phyloP scores from a whole-genome alignment of 2,888 invertebrate genomes.

The Lathronympha strigana region DNA sequence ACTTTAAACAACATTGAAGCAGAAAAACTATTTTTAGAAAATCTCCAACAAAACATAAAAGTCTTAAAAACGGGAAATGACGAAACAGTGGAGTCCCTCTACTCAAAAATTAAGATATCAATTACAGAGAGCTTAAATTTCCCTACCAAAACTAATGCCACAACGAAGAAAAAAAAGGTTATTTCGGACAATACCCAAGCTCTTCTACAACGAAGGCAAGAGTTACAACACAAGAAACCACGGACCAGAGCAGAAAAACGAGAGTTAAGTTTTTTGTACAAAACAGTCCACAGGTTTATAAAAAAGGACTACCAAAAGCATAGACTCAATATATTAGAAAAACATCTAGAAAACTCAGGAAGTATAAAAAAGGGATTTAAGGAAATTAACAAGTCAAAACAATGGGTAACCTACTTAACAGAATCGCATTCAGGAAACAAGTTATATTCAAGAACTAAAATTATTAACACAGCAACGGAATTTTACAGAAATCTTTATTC shows the following conservation, averaged over 20 bases:
- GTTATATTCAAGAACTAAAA: conserved; percentile 5
- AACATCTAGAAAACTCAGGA: neutral
- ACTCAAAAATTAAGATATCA: conserved; percentile 2
- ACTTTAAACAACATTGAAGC: too few species aligned
- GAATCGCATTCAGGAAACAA: neutral
- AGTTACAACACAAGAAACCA: conserved; percentile 2
- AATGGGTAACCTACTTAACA: neutral
- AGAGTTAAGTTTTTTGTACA: neutral
- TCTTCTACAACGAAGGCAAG: conserved; percentile 1
- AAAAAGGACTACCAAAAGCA: neutral
- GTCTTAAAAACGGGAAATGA: neutral
- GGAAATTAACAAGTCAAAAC: neutral
- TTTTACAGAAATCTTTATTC: neutral
- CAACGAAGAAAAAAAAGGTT: neutral
- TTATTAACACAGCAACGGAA: conserved; percentile 1
- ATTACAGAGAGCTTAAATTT: conserved; percentile 4
- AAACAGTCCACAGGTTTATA: neutral
- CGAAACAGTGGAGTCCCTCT: neutral
- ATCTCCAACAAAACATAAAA: neutral
- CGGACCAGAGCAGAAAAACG: neutral
- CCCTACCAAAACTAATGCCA: neutral
- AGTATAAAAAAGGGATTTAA: conserved; percentile 2
- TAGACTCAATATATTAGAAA: neutral
- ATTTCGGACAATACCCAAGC: neutral
- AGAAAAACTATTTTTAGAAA: neutral